Evolutionary conservation across 1,140 invertebrate genomes (phyloP).

Genomic region (Drosophila kikkawai): DNA sequence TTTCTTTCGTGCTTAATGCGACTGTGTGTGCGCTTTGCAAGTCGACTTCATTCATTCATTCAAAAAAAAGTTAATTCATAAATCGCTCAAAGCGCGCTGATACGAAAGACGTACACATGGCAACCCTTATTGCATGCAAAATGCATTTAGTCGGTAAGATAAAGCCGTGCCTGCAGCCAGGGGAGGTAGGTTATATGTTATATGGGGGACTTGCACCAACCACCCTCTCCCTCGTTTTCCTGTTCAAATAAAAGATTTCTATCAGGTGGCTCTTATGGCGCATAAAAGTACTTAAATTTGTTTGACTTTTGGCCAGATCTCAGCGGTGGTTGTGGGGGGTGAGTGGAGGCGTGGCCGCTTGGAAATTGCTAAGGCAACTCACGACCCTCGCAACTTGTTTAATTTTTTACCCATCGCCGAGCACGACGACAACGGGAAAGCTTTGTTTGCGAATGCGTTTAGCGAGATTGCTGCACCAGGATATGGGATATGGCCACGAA

Average conservation of each 20-base stretch:
- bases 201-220: not conserved
- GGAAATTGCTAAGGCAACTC: slow-evolving; percentile 45
- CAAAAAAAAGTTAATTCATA: slow-evolving; percentile 81
- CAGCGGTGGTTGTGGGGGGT: not conserved
- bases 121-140: slow-evolving; percentile 57
- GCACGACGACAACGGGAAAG: slow-evolving; percentile 37
- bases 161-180: slow-evolving; percentile 61
- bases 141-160: slow-evolving; percentile 73
- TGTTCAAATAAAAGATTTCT: slow-evolving; percentile 80
- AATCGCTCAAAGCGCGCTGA: slow-evolving; percentile 80
- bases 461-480: slow-evolving; percentile 57
- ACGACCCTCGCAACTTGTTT: slow-evolving; percentile 54
- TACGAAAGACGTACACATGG: slow-evolving; percentile 68
- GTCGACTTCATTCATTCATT: slow-evolving; percentile 73
- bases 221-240: not conserved
- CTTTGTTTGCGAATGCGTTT: slow-evolving; percentile 73
- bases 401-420: slow-evolving; percentile 55
- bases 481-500: slow-evolving; percentile 40
- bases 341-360: slow-evolving; percentile 2
- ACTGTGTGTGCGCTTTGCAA: slow-evolving; percentile 48
- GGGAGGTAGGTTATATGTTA: slow-evolving; percentile 9
- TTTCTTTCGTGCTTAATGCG: slow-evolving; percentile 17
- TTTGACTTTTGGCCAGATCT: slow-evolving; percentile 75
- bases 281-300: slow-evolving; percentile 82
- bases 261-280: slow-evolving; percentile 81